Base-by-base conservation (phyloP, 2,113 vertebrate species). In the Cariama cristata region DNA sequence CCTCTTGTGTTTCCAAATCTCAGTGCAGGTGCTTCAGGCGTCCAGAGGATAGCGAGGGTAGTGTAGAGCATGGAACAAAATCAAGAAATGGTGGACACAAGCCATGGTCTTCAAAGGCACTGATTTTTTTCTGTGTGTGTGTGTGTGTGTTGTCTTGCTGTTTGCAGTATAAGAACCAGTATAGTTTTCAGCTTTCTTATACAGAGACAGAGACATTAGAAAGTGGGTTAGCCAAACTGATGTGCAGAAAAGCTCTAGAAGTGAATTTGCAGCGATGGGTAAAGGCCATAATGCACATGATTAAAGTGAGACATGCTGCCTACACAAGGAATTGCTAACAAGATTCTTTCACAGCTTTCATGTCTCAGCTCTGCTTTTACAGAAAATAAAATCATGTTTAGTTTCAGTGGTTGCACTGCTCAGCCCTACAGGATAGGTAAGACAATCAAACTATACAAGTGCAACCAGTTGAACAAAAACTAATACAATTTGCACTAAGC, bases 1-100 rank as follows among this genome's bases (percentile, higher is more conserved):
- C 98, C 98, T 98, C 98, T 98, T 94, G 98, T 93, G 98, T 97
- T 76, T 8, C 49, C 79, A 17, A 16, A 45, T 79, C 88, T 96
- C 93, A 96, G 80, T 95, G 97, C 98, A 98, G 49, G 49, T 8
- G 8, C 67, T 96, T 59, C 80, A 18, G 85, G 53, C 73, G 4
- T 56, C 76, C 63, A 56, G 67, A 73, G 93, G 66, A 63, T 93
- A 19, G 8, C 8, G 40, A 20, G 40, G 38, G 44, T 18, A 22
- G 13, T 38, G 49, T 18, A 83, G 93, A 79, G 28, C 52, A 30
- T 33, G 79, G 67, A 87, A 90, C 35, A 38, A 56, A 83, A 32
- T 8, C 22, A 55, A 35, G 50, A 59, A 84, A 28, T 13, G 62
- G 45, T 45, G 71, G 66, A 82, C 53, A 53, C 13, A 44, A 44